Conservation (phyloP, 1,140 invertebrate genomes). For the Diploscapter pachys region DNA sequence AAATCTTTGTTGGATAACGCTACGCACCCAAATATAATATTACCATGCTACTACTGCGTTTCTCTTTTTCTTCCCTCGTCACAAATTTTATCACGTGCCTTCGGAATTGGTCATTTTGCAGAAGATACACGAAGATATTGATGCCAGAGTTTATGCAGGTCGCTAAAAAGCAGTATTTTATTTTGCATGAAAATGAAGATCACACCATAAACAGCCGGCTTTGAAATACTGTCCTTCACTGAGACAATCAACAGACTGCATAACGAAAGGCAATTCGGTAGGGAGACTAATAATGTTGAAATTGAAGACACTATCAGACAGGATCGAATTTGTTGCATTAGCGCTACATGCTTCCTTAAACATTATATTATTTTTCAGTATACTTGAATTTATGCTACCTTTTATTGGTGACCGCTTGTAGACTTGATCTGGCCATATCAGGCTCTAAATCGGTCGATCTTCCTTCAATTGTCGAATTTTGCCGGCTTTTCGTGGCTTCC, state of each 20-base stretch:
- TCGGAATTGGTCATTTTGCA: conserved; percentile 16
- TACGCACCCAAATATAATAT: too few relatives aligned
- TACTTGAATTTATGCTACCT: conserved; percentile 21
- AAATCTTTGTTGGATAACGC: too few relatives aligned
- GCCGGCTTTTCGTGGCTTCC: too few relatives aligned
- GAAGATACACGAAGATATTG: conserved; percentile 28
- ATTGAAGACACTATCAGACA: conserved; percentile 21
- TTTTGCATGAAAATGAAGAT: too few relatives aligned
- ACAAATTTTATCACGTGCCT: not conserved
- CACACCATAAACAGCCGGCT: conserved; percentile 14
- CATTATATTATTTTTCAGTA: conserved; percentile 12
- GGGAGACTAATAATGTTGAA: conserved; percentile 22
- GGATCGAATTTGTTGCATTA: conserved; percentile 13
- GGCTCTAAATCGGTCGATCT: too few relatives aligned
- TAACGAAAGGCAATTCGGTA: conserved; percentile 22
- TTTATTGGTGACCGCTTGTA: not conserved
- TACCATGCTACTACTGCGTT: too few relatives aligned
- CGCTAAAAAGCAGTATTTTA: not conserved
- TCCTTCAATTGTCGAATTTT: too few relatives aligned
- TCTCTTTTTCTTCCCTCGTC: not conserved
- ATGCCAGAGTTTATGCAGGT: conserved; percentile 27
- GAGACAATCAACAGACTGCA: conserved; percentile 23
- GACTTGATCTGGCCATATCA: too few relatives aligned
- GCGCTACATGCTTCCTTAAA: conserved; percentile 19
- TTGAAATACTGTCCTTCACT: conserved; percentile 29